Percentiles rank a stretch among this genome's conserved stretches.
phyloP scores from a whole-genome alignment of 92 coral and sea anemone species.

The Phenganax subtilis region DNA sequence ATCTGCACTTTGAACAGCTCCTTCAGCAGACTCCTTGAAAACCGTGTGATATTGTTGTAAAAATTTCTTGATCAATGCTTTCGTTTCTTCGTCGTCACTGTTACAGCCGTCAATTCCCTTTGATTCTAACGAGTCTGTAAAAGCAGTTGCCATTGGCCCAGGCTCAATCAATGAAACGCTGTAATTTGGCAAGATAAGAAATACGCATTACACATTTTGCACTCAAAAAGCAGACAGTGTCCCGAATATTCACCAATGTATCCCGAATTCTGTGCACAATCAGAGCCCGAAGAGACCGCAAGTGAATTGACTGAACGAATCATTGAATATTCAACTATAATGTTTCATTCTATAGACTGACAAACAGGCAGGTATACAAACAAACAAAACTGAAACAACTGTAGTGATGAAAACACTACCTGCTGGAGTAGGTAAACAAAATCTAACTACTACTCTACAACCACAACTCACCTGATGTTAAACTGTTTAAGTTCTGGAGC shows the following conservation, averaged over 20 bases:
- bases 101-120: constrained; percentile 26
- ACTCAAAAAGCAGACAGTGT: neutral
- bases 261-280: too few relatives aligned
- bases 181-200: neutral
- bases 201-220: neutral
- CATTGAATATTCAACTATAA: too few relatives aligned
- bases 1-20: constrained; percentile 62
- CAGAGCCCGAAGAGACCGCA: too few relatives aligned
- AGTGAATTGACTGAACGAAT: too few relatives aligned
- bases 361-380: neutral
- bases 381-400: neutral
- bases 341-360: neutral
- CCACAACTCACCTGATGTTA: constrained; percentile 15
- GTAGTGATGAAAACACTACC: neutral
- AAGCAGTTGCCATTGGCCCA: constrained; percentile 76
- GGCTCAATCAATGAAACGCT: constrained; percentile 88
- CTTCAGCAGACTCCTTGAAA: constrained; percentile 37
- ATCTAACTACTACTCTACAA: neutral
- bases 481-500: constrained; percentile 54
- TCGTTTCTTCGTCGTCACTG: constrained; percentile 75
- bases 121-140: constrained; percentile 18
- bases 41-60: constrained; percentile 49
- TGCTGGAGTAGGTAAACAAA: neutral
- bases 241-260: too few relatives aligned
- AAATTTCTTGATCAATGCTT: constrained; percentile 60